Evolutionary conservation across 2,113 vertebrate species (phyloP), one percentile per base, ranked within the genome.

Genomic region (Tinamus guttatus): DNA sequence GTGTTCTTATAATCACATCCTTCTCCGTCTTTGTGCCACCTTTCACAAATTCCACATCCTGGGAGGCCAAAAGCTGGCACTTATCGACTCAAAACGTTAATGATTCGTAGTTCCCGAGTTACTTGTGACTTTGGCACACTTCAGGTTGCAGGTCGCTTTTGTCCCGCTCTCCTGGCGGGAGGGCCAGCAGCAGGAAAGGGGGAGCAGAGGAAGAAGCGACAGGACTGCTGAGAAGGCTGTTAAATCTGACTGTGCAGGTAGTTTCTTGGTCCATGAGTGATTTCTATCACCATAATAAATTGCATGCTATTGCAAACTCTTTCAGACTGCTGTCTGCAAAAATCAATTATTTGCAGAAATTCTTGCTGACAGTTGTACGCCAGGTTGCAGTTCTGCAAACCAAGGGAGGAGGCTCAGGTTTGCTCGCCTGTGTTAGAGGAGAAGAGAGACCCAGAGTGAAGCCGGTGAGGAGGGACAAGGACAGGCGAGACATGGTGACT

Each of bases 261-360:
- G 19, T 67, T 94, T 92, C 84, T 87, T 45, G 67, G 51, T 19
- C 45, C 20, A 0, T 40, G 49, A 76, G 40, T 81, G 47, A 89
- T 80, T 86, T 92, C 52, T 59, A 15, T 64, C 80, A 36, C 65
- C 69, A 13, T 54, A 69, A 86, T 74, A 70, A 89, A 85, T 70
- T 18, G 41, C 36, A 16, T 54, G 8, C 43, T 68, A 10, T 78
- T 91, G 87, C 54, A 84, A 58, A 78, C 71, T 91, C 70, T 68
- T 81, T 80, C 63, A 87, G 89, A 64, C 79, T 56, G 52, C 13
- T 81, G 81, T 83, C 92, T 94, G 51, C 93, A 94, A 85, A 75
- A 67, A 85, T 91, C 87, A 94, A 12, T 87, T 94, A 94, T 89
- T 93, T 75, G 85, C 81, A 87, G 84, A 40, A 93, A 75, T 94